Evolutionary conservation across 2,797 vertebrate species (phyloP).

Genomic region (Poeciliopsis turneri): DNA sequence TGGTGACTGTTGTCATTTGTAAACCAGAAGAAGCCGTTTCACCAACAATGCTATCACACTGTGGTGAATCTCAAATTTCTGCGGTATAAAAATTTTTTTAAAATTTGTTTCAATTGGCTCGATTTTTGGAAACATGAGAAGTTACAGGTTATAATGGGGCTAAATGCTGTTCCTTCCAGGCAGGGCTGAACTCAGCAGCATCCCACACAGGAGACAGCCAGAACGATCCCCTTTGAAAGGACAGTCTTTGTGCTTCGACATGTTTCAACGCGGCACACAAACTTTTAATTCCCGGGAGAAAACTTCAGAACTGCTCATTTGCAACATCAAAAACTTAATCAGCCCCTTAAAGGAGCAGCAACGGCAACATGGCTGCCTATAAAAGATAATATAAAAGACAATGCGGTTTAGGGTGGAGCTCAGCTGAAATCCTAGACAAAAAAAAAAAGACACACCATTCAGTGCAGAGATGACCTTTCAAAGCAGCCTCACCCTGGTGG

Average conservation of each 20-base stretch:
- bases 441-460: slow-evolving; percentile 24
- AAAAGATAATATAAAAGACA: slow-evolving; percentile 57
- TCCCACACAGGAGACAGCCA: slow-evolving; percentile 47
- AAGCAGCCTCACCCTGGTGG: slow-evolving; percentile 44
- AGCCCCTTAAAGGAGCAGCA: slow-evolving; percentile 31
- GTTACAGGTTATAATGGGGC: slow-evolving; percentile 25
- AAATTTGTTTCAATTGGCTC: not conserved
- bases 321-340: slow-evolving; percentile 32
- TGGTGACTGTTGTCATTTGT: slow-evolving; percentile 10
- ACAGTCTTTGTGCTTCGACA: slow-evolving; percentile 50
- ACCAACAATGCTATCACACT: slow-evolving; percentile 4
- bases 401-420: slow-evolving; percentile 50
- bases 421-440: slow-evolving; percentile 43
- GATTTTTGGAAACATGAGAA: slow-evolving; percentile 55
- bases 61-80: slow-evolving; percentile 24
- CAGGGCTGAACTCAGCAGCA: slow-evolving; percentile 50
- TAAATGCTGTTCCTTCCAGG: slow-evolving; percentile 50
- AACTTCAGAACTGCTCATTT: slow-evolving; percentile 40
- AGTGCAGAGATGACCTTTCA: slow-evolving; percentile 26
- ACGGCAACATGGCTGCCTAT: slow-evolving; percentile 44
- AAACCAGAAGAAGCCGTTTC: slow-evolving; percentile 44
- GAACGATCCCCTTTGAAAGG: slow-evolving; percentile 56
- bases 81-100: slow-evolving; percentile 12
- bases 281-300: slow-evolving; percentile 31
- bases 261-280: slow-evolving; percentile 37